Conservation (phyloP, 2,113 vertebrate genomes). For the Perca schrenkii region DNA sequence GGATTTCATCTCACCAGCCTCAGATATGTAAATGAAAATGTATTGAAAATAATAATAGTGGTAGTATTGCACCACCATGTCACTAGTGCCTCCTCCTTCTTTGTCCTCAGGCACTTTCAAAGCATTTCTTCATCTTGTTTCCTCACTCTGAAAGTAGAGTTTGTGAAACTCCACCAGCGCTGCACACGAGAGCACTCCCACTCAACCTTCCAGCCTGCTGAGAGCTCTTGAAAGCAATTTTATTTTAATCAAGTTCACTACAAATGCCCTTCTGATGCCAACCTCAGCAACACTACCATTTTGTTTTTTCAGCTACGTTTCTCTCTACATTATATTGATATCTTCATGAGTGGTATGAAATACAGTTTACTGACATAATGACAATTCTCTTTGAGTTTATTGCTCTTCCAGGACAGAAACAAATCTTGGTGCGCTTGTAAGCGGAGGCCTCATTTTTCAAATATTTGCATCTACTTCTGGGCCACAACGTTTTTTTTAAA, state of each 20-base stretch:
- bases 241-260: constrained; percentile 84
- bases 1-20: constrained; percentile 16
- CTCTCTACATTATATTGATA: constrained; percentile 73
- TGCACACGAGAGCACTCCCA: constrained; percentile 70
- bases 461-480: constrained; percentile 5
- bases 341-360: constrained; percentile 71
- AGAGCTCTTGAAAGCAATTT: constrained; percentile 84
- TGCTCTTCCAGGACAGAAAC: constrained; percentile 54
- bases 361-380: constrained; percentile 67
- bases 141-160: constrained; percentile 67
- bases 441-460: constrained; percentile 29
- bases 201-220: constrained; percentile 77
- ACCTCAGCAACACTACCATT: constrained; percentile 70
- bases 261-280: constrained; percentile 81
- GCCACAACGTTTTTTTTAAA: neutral
- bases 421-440: constrained; percentile 22
- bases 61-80: constrained; percentile 61
- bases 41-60: constrained; percentile 59
- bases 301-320: constrained; percentile 50
- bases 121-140: constrained; percentile 79
- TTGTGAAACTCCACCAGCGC: constrained; percentile 65
- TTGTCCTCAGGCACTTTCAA: constrained; percentile 73
- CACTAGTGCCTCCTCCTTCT: constrained; percentile 60
- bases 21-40: constrained; percentile 56
- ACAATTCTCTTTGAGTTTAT: constrained; percentile 68